These are phyloP conservation scores for Fulmarus glacialis DNA, from an alignment of 2,113 vertebrate species.

Conservation along the genomic window DNA sequence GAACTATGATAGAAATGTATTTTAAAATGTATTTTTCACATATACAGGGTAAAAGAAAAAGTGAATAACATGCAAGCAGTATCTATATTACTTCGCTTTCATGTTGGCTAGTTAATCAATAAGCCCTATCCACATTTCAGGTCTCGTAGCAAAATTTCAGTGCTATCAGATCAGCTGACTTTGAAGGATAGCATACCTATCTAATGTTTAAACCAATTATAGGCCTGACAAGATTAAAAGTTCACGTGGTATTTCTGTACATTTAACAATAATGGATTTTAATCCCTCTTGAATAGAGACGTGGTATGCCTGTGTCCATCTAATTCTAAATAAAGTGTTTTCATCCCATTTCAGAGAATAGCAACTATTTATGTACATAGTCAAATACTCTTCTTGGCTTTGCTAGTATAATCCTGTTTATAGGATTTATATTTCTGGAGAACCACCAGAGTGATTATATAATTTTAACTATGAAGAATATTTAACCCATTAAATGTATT, in stretches of 20 bases:
- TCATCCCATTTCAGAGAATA: neutral
- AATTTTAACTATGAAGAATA: neutral
- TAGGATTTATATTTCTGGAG: neutral
- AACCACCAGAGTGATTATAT: neutral
- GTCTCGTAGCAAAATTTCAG: neutral
- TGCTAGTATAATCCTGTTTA: neutral
- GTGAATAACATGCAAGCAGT: neutral
- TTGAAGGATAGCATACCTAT: neutral
- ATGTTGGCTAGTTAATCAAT: neutral
- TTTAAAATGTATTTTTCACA: neutral
- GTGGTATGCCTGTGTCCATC: neutral
- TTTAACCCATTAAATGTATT: neutral
- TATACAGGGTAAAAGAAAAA: neutral
- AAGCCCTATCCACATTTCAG: neutral
- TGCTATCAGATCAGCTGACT: neutral
- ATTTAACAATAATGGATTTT: neutral
- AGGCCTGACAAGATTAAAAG: neutral
- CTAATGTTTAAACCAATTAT: neutral
- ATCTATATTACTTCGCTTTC: neutral
- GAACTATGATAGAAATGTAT: neutral
- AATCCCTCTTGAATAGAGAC: neutral
- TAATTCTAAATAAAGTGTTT: neutral
- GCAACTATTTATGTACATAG: neutral
- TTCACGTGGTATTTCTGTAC: neutral
- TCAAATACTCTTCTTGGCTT: neutral